Conservation (phyloP, 2,888 invertebrate species). For the Spilarctia lutea region DNA sequence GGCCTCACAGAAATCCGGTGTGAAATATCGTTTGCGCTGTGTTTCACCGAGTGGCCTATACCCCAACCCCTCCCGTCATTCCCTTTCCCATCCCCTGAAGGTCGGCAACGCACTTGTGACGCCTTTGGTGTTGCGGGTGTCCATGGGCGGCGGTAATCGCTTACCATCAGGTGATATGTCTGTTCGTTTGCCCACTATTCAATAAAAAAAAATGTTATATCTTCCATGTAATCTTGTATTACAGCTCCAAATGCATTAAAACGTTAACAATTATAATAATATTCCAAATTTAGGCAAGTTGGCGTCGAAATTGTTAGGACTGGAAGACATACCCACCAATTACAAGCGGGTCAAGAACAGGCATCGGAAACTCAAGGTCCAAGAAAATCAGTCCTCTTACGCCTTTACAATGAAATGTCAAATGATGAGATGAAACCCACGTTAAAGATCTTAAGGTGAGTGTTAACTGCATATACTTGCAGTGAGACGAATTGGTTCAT, state of each 20-base stretch:
- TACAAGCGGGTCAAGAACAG: conserved; percentile 1
- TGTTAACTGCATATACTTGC: not conserved
- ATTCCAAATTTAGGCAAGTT: conserved; percentile 5
- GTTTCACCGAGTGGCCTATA: too few species aligned
- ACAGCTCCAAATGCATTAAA: not conserved
- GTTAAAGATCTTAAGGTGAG: conserved; percentile 70
- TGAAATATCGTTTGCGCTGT: too few species aligned
- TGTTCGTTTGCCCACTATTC: too few species aligned
- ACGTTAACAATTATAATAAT: not conserved
- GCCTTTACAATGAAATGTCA: conserved; percentile 61
- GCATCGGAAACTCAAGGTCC: not conserved
- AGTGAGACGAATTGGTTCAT: not conserved
- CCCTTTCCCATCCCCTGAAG: too few species aligned
- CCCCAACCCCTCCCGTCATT: too few species aligned
- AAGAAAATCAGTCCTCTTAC: conserved; percentile 62
- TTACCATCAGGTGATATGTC: too few species aligned
- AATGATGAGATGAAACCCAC: conserved; percentile 61
- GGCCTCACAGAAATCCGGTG: too few species aligned
- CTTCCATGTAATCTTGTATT: not conserved
- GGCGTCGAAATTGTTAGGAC: not conserved
- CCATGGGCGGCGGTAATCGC: too few species aligned
- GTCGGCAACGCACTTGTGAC: too few species aligned
- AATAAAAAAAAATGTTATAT: too few species aligned
- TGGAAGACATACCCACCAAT: not conserved
- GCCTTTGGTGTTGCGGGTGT: too few species aligned